Base-by-base conservation (phyloP, 2,888 invertebrate genomes). In the Ellobium chinense region DNA sequence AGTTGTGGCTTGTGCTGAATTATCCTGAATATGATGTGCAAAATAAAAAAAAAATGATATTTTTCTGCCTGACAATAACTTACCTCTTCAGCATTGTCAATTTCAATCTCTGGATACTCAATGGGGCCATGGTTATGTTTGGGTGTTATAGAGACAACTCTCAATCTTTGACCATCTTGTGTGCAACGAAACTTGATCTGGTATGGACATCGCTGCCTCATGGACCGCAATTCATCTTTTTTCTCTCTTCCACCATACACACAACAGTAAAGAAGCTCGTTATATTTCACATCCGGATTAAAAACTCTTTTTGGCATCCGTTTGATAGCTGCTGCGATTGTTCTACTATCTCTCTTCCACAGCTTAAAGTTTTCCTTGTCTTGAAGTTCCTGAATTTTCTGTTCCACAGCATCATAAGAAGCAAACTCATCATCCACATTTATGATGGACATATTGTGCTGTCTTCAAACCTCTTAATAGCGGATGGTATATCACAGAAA, bases 291-390 rank as follows among this genome's bases (percentile, higher is more conserved):
- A 36, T 72, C 78, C 2, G 78, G 78, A 29, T 72, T 78, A 24
- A 78, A 78, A 63, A 72, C 69, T 37, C 78, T 62, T 36, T 72
- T 78, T 1, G 78, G 78, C 78, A 78, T 78, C 1, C 78, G 78
- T 46, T 78, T 78, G 12, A 78, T 72, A 1, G 78, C 78, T 24
- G 78, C 78, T 56, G 72, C 72, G 29, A 78, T 78, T 27, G 78
- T 78, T 24, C 78, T 72, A 21, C 72, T 78, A 72, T 78, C 78
- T 65, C 78, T 27, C 65, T 78, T 78, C 78, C 78, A 78, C 27
- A 78, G 37, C 65, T 72, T 78, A 27, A 78, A 78, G 29, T 78
- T 63, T 36, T 78, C 78, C 37, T 62, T 78, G 24, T 78, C 78
- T 34, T 78, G 78, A 9, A 78, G 65, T 24, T 78, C 72, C 27